A percentile compares a stretch with the other conserved stretches of the same genome.
These are phyloP conservation scores for Platysternon megacephalum DNA, from an alignment of 2,113 vertebrate genomes.

Conservation along the genomic window DNA sequence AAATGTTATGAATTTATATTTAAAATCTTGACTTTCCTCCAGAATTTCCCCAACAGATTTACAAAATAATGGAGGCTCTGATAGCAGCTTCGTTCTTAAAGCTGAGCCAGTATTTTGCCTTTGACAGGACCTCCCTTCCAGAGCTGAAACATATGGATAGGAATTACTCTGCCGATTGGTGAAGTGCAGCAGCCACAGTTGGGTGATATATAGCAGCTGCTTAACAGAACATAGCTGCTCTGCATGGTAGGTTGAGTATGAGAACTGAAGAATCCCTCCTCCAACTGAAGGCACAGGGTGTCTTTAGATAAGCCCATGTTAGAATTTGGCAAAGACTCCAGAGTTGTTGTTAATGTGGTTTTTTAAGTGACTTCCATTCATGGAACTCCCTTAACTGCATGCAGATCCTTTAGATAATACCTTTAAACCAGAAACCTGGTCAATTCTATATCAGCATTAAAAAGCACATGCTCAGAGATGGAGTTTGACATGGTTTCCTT, in stretches of 20 bases:
- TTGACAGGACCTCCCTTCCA: neutral
- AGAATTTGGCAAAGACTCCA: rapidly evolving
- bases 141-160: neutral
- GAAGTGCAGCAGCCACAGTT: neutral
- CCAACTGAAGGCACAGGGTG: rapidly evolving
- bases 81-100: neutral
- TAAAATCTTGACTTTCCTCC: neutral
- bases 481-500: neutral
- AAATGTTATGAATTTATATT: neutral
- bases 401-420: rapidly evolving
- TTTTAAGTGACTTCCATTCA: neutral
- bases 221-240: neutral
- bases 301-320: rapidly evolving
- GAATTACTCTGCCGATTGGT: neutral
- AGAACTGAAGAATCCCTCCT: rapidly evolving
- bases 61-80: rapidly evolving
- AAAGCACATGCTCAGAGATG: rapidly evolving
- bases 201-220: neutral
- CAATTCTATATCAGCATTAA: rapidly evolving
- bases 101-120: neutral
- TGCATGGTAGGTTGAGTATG: rapidly evolving
- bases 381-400: neutral
- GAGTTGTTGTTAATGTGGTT: rapidly evolving
- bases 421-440: neutral
- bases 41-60: rapidly evolving